Base-by-base conservation (phyloP, 2,888 invertebrate species). In the Pterostichus madidus region DNA sequence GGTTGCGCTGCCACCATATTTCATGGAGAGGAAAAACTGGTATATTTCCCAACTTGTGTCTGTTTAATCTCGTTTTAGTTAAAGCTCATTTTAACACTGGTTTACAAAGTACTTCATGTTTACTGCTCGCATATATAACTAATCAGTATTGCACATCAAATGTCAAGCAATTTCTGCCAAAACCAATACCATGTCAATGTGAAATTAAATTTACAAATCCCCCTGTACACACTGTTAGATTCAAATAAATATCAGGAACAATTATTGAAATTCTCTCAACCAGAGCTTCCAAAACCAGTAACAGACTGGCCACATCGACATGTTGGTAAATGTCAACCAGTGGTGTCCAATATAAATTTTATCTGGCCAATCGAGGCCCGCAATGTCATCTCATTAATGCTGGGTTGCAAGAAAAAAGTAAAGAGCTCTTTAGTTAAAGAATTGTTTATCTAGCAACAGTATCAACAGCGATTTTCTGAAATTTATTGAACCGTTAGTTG, bases 211-310 rank as follows among this genome's bases (percentile, higher is more conserved):
- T 71, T 46, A 44, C 68, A 13, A 71, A 71, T 44, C 68, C 44
- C 44, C 10, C 10, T 71, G 39, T 44, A 44, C 17, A 71, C 39
- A 39, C 24, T 24, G 24, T 2, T 15, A 71, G 44, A 71, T 71
- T 44, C 17, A 39, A 71, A 46, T 71, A 71, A 71, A 71, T 71
- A 71, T 44, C 68, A 71, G 24, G 24, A 10, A 71, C 68, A 71
- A 71, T 71, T 71, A 71, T 71, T 71, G 68, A 71, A 71, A 71
- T 71, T 61, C 61, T 32, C 44, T 71, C 68, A 71, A 39, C 17
- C 56, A 56, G 56, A 13, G 17, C 2, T 56, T 17, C 13, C 17
- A 11, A 56, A 56, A 71, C 39, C 44, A 24, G 24, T 24, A 1
- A 24, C 44, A 13, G 44, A 39, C 39, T 39, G 5, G 24, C 24